A percentile compares a stretch with the other conserved stretches of the same genome.
phyloP scores from a whole-genome alignment of 30 jellyfish, hydroid and myxozoan genomes.

The Calvadosia cruxmelitensis region DNA sequence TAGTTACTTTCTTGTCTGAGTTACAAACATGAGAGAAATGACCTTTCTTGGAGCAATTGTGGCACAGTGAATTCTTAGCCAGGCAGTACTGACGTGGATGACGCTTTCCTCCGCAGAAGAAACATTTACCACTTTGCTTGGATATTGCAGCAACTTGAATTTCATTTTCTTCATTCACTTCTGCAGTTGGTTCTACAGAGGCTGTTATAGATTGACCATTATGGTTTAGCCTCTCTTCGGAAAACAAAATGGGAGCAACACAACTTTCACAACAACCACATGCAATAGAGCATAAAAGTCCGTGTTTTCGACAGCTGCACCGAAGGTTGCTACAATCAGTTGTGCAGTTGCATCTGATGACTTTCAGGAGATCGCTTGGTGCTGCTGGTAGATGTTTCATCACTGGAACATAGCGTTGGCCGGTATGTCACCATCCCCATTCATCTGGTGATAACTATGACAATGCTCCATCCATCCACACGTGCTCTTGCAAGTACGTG shows the following conservation, averaged over 20 bases:
- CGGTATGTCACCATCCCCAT: conserved; percentile 28
- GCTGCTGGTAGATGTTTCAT: conserved; percentile 28
- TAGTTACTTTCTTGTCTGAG: neutral
- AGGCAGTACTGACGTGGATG: neutral
- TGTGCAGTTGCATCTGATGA: conserved; percentile 26
- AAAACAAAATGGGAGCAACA: too few species aligned
- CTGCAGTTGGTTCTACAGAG: too few species aligned
- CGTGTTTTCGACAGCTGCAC: conserved; percentile 19
- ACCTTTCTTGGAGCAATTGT: neutral
- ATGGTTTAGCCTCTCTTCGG: too few species aligned
- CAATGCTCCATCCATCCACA: conserved; percentile 15
- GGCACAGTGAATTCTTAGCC: neutral
- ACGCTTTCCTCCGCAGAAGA: neutral
- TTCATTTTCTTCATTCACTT: too few species aligned
- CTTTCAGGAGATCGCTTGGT: conserved; percentile 17
- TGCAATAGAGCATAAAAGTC: conserved; percentile 26
- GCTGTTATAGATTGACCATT: too few species aligned
- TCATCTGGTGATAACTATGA: too few species aligned
- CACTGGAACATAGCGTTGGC: conserved; percentile 7
- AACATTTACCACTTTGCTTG: neutral
- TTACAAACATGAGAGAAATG: neutral
- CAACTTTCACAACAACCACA: conserved; percentile 15
- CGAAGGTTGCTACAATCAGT: conserved; percentile 15
- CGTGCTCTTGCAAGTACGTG: conserved; percentile 12
- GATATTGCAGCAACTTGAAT: neutral